Base-by-base conservation (phyloP, 2,888 invertebrate genomes). In the Antheraea yamamai region DNA sequence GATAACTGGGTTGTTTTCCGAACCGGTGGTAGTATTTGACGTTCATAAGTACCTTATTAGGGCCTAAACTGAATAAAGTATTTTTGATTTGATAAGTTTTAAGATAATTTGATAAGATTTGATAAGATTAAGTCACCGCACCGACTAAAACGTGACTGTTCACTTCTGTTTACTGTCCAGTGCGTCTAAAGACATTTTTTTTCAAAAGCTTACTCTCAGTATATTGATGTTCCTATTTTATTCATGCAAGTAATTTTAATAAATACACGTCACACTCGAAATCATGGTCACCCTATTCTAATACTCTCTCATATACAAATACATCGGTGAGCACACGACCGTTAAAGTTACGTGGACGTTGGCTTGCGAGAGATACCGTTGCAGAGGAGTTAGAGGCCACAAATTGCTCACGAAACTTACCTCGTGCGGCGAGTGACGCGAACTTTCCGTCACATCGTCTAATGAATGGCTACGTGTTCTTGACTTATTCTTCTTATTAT, bases 381-480 rank as follows among this genome's bases (percentile, higher is more conserved):
- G 58, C 74, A 76, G 74, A 76, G 78, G 79, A 80, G 80, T 82
- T 80, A 79, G 81, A 81, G 82, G 81, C 83, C 83, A 81, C 82
- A 83, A 83, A 83, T 83, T 83, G 82, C 81, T 82, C 80, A 75
- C 74, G 75, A 79, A 84, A 85, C 83, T 87, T 85, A 82, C 83
- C 83, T 83, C 80, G 77, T 75, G 79, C 81, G 79, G 82, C 88
- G 89, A 91, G 85, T 88, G 91, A 89, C 88, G 84, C 79, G 76
- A 85, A 89, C 89, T 90, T 88, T 80, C 85, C 81, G 84, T 87
- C 85, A 84, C 82, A 83, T 81, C 82, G 83, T 81, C 81, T 86
- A 87, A 87, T 87, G 87, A 87, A 87, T 86, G 83, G 84, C 79
- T 79, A 79, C 77, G 79, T 79, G 78, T 79, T 81, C 81, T 80